Evolutionary conservation across 2,888 invertebrate genomes (phyloP).

Genomic region (Xestoiulus laeticollis): DNA sequence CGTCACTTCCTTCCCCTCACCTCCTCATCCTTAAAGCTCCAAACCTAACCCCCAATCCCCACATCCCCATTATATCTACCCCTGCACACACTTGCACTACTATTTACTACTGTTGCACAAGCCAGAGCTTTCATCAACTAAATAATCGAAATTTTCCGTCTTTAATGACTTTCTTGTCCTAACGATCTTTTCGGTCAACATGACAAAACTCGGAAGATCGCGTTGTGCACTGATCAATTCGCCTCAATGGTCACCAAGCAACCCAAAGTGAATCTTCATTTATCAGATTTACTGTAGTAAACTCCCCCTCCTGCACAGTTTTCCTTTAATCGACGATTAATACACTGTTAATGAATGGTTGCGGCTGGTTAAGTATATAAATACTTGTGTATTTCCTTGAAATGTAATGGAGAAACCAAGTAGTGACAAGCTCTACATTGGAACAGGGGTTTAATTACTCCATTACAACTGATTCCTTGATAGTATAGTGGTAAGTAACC

Average conservation of each 20-base stretch:
- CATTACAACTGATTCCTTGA: no score
- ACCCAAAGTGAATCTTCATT: background rate
- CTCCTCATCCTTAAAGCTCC: no score
- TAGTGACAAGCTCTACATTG: no score
- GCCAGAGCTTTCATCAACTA: background rate
- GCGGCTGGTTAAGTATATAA: no score
- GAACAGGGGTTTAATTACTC: no score
- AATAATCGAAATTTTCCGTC: conserved; percentile 9
- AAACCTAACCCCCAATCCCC: no score
- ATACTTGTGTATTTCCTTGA: no score
- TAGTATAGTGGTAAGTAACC: no score
- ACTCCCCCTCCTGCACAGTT: background rate
- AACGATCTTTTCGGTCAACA: background rate
- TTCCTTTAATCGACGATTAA: background rate
- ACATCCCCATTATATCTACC: background rate
- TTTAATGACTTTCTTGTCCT: background rate
- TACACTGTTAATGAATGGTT: background rate
- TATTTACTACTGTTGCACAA: background rate
- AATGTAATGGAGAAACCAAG: no score
- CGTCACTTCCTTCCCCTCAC: background rate
- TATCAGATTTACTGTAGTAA: background rate
- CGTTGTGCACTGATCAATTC: background rate
- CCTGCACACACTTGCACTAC: background rate
- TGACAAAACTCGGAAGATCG: background rate
- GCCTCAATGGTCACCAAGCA: background rate